Percentiles rank a stretch among this genome's conserved stretches.
Evolutionary conservation across 2,797 vertebrate genomes (phyloP).

Genomic region (Xenopus petersii): DNA sequence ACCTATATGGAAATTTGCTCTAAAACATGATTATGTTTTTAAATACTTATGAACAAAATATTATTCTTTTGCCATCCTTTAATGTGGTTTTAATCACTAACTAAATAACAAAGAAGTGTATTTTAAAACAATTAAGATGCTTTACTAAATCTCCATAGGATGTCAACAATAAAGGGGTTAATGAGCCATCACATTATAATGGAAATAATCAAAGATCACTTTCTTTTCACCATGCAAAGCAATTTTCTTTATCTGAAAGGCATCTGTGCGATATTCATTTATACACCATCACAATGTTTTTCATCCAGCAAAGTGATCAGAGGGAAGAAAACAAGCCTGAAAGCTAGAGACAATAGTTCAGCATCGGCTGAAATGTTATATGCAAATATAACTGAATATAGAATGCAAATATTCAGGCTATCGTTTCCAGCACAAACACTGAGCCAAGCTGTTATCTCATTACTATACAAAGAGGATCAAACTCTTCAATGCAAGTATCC

Average conservation of each 20-base stretch:
- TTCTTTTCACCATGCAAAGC: conserved; percentile 64
- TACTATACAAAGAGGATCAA: not conserved
- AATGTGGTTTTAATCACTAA: conserved; percentile 78
- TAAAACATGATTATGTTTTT: conserved; percentile 72
- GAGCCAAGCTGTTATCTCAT: not conserved
- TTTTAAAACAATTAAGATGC: conserved; percentile 82
- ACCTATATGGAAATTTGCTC: conserved; percentile 73
- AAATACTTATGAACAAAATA: conserved; percentile 73
- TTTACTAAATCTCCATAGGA: conserved; percentile 74
- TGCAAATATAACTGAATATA: conserved; percentile 32
- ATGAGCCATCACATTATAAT: conserved; percentile 73
- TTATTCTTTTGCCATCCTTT: conserved; percentile 71
- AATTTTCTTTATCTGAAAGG: conserved; percentile 64
- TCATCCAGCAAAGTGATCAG: conserved; percentile 51
- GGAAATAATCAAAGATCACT: conserved; percentile 66
- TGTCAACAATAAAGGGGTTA: conserved; percentile 79
- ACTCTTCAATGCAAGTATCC: too few relatives aligned
- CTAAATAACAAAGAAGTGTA: conserved; percentile 76
- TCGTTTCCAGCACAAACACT: not conserved
- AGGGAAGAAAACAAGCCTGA: conserved; percentile 6
- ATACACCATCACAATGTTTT: conserved; percentile 58
- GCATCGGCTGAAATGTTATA: conserved; percentile 12
- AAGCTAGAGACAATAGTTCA: conserved; percentile 17
- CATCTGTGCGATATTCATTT: conserved; percentile 65
- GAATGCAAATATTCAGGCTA: conserved; percentile 17